phyloP scores from a whole-genome alignment of 2,888 invertebrate genomes.

The Amiota communis region DNA sequence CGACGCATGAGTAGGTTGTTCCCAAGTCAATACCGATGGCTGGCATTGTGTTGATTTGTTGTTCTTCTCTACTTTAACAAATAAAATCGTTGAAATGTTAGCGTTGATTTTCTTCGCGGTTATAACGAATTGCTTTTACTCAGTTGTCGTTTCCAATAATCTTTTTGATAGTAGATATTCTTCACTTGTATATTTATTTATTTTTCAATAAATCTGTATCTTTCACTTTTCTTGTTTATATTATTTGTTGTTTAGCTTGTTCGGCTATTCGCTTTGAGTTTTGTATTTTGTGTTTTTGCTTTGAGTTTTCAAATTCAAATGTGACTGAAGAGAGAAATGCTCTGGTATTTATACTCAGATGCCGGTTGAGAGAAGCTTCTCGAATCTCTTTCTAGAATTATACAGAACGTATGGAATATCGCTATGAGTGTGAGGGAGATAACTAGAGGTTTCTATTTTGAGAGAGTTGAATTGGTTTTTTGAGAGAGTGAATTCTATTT shows the following conservation, averaged over 20 bases:
- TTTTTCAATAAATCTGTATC: not conserved
- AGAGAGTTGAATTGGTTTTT: not conserved
- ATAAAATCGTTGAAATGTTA: not conserved
- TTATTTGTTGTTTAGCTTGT: not conserved
- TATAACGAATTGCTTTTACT: not conserved
- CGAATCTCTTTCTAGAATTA: constrained; percentile 44
- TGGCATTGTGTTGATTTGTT: constrained; percentile 68
- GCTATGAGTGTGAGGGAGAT: constrained; percentile 6
- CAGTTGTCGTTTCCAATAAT: not conserved
- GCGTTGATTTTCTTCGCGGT: too few species aligned
- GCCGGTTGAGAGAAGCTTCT: constrained; percentile 48
- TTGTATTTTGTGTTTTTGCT: constrained; percentile 6
- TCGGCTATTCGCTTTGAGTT: constrained; percentile 13
- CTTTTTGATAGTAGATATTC: not conserved
- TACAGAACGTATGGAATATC: constrained; percentile 26
- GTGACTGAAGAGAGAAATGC: not conserved
- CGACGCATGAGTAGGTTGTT: constrained; percentile 83
- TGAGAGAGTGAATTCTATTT: not conserved
- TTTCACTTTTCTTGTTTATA: not conserved
- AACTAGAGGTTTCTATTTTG: not conserved
- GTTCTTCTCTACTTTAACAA: constrained; percentile 14
- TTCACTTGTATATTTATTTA: too few species aligned
- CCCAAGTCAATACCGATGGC: constrained; percentile 76
- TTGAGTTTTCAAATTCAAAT: constrained; percentile 17
- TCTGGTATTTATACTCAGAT: constrained; percentile 21